Conservation (phyloP, 64 coral and sea anemone genomes). For the Montipora cactus region DNA sequence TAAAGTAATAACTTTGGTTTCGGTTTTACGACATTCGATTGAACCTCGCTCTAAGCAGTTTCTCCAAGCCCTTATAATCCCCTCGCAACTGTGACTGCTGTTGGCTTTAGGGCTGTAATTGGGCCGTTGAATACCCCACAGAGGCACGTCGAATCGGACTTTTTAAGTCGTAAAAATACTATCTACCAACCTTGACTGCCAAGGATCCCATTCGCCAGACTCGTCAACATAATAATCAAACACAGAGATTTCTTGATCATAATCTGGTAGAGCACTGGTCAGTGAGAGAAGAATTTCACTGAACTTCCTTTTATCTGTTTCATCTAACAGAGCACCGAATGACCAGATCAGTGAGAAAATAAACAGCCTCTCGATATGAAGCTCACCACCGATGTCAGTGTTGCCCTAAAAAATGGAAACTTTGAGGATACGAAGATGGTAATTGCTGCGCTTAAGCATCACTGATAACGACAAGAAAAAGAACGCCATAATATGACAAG, state of each 20-base stretch:
- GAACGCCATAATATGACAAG: background rate
- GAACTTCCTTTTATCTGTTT: conserved; percentile 85
- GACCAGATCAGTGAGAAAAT: conserved; percentile 97
- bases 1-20: too few species aligned
- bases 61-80: too few species aligned
- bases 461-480: background rate
- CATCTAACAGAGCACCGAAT: conserved; percentile 86
- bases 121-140: too few species aligned
- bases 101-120: too few species aligned
- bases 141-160: too few species aligned
- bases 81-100: too few species aligned
- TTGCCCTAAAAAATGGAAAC: conserved; percentile 51
- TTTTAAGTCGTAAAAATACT: too few species aligned
- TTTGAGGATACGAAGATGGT: background rate
- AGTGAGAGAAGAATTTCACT: conserved; percentile 86
- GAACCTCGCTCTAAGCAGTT: too few species aligned
- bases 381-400: conserved; percentile 90
- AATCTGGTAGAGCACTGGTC: conserved; percentile 96
- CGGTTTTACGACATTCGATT: too few species aligned
- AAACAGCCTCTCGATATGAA: conserved; percentile 92
- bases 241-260: conserved; percentile 97
- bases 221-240: conserved; percentile 99
- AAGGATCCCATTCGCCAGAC: conserved; percentile 97
- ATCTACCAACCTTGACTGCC: conserved; percentile 85
- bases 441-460: too few species aligned